phyloP scores from a whole-genome alignment of 2,797 vertebrate genomes.

The Helicolenus hilgendorfi region DNA sequence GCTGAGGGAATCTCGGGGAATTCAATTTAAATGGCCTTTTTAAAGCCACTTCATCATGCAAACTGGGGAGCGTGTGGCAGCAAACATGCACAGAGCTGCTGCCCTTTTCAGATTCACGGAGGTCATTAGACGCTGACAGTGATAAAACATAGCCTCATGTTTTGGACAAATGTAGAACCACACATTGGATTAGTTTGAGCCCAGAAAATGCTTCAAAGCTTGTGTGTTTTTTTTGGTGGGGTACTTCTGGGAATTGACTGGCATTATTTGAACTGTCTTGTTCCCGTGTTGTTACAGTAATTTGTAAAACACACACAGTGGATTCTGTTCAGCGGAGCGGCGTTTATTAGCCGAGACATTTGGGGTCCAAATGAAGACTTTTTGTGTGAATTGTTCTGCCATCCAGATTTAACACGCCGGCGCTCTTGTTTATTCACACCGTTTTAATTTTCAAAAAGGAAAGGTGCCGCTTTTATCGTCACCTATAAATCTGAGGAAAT shows the following conservation, averaged over 20 bases:
- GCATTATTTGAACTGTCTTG: neutral
- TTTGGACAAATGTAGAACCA: constrained; percentile 18
- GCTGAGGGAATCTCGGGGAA: constrained; percentile 1
- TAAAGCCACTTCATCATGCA: constrained; percentile 50
- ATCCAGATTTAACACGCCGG: constrained; percentile 26
- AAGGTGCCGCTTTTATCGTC: neutral
- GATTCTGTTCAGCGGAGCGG: constrained; percentile 6
- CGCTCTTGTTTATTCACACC: constrained; percentile 36
- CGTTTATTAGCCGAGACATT: constrained; percentile 40
- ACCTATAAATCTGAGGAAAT: constrained; percentile 26
- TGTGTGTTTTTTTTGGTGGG: neutral
- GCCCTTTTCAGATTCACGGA: constrained; percentile 57
- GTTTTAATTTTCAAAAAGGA: constrained; percentile 31
- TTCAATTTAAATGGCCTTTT: constrained; percentile 53
- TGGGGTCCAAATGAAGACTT: constrained; percentile 38
- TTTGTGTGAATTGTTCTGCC: constrained; percentile 34
- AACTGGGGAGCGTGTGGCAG: constrained; percentile 39
- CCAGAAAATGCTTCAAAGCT: constrained; percentile 27
- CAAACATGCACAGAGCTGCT: constrained; percentile 18
- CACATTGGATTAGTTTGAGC: constrained; percentile 28
- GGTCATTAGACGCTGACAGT: constrained; percentile 58
- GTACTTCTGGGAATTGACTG: constrained; percentile 6
- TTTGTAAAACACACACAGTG: constrained; percentile 25
- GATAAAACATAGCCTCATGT: constrained; percentile 40
- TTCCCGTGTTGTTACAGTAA: constrained; percentile 17